Conservation (phyloP, 1,140 invertebrate species). For the Zophobas atratus region DNA sequence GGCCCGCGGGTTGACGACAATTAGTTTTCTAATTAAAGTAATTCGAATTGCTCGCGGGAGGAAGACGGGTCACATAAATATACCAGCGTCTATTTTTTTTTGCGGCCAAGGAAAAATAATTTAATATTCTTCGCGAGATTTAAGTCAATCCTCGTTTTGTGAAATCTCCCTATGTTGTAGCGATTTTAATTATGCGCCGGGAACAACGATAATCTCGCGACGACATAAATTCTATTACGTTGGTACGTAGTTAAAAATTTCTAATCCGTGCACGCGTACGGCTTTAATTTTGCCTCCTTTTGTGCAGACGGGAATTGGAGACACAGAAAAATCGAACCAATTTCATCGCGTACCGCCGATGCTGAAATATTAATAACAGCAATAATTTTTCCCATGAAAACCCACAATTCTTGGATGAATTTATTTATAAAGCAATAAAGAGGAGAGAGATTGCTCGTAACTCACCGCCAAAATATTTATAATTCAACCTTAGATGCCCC, state of each 20-base stretch:
- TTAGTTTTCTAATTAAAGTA: too few species aligned
- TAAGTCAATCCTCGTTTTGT: constrained; percentile 9
- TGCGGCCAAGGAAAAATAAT: too few species aligned
- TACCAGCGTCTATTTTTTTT: too few species aligned
- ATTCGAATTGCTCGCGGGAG: too few species aligned
- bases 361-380: constrained; percentile 20
- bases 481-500: background rate
- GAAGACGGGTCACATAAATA: too few species aligned
- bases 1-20: too few species aligned
- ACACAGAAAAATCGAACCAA: background rate
- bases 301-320: background rate
- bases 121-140: background rate
- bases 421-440: constrained; percentile 7
- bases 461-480: constrained; percentile 10
- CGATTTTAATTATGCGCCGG: constrained; percentile 31
- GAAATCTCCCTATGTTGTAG: constrained; percentile 19
- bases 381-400: constrained; percentile 16
- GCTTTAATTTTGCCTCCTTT: constrained; percentile 9
- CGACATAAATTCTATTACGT: constrained; percentile 17
- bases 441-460: background rate
- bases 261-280: constrained; percentile 10
- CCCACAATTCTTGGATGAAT: constrained; percentile 6
- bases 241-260: constrained; percentile 24
- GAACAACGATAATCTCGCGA: constrained; percentile 22
- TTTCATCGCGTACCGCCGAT: constrained; percentile 11